Base-by-base conservation (phyloP, 2,797 vertebrate genomes). In the Salarias fasciatus region DNA sequence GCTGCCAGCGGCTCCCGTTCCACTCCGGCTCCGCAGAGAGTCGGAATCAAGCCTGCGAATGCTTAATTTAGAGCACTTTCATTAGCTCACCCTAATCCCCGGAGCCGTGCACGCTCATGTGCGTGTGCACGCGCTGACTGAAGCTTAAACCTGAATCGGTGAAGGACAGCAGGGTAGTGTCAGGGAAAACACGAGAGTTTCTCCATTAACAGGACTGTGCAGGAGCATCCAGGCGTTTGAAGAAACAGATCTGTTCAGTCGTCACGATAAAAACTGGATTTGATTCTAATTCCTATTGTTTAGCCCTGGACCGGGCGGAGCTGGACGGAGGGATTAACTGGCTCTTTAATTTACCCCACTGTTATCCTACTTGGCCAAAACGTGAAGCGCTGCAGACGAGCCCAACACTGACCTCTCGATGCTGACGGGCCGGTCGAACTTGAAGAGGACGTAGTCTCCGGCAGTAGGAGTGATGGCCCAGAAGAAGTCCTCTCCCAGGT, bases 401-500 rank as follows among this genome's bases (percentile, higher is more conserved):
- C n/a, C n/a, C n/a, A n/a, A n/a, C 11, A 83, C 91, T 69, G 84
- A 98, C 97, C 95, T 94, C 88, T 98, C 96, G 80, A 99, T 94
- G 85, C 93, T 95, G 80, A 98, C 91, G 45, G 97, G 95, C 59
- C 96, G 94, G 90, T 98, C 97, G 77, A 99, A 99, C 86, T 96
- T 99, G 82, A 99, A 96, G 36, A 99, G 92, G 77, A 99, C 84
- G 69, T 96, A 97, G 91, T 99, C 98, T 77, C 95, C 95, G 55
- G 95, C 89, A 45, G 90, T 84, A 0, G 98, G 98, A 12, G 94
- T 99, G 63, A 99, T 93, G 78, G 96, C 97, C 98, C 98, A 99
- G 92, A 99, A 99, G 90, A 99, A 99, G 75, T 99, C 98, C 82
- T 98, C 96, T 15, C 97, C 98, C 73, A 95, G 91, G 57, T 99